Evolutionary conservation across 2,113 vertebrate genomes (phyloP).

Genomic region (Stigmatopora nigra): DNA sequence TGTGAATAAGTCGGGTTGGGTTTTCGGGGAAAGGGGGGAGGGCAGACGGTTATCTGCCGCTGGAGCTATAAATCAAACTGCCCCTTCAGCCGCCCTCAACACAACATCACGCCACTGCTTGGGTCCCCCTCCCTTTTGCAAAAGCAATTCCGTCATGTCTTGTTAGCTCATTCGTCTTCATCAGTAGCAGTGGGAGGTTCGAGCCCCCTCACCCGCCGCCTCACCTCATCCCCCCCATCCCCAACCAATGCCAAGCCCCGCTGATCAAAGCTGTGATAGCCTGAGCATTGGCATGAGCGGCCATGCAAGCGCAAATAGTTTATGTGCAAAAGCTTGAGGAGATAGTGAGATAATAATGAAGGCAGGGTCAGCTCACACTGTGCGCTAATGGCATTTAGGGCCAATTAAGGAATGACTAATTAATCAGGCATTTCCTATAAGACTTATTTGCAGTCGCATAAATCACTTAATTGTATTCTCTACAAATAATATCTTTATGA

Average conservation of each 20-base stretch:
- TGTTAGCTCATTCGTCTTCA: slow-evolving; percentile 71
- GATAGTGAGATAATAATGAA: slow-evolving; percentile 48
- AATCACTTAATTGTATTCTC: slow-evolving; percentile 52
- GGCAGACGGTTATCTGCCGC: slow-evolving; percentile 47
- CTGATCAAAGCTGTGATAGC: slow-evolving; percentile 66
- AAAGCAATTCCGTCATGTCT: slow-evolving; percentile 71
- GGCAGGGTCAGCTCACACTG: slow-evolving; percentile 35
- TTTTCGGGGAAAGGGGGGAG: slow-evolving; percentile 12
- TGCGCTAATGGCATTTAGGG: slow-evolving; percentile 51
- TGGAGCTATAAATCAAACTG: slow-evolving; percentile 65
- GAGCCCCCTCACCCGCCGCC: slow-evolving; percentile 15
- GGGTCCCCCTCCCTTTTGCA: slow-evolving; percentile 31
- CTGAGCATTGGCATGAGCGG: slow-evolving; percentile 49
- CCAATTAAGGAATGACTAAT: slow-evolving; percentile 66
- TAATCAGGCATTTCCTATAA: slow-evolving; percentile 66
- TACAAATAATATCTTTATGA: slow-evolving; percentile 41
- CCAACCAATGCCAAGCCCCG: slow-evolving; percentile 51
- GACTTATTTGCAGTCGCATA: slow-evolving; percentile 56
- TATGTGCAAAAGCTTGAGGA: slow-evolving; percentile 26
- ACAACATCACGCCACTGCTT: slow-evolving; percentile 45
- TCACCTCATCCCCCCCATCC: slow-evolving; percentile 18
- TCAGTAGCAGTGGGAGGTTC: slow-evolving; percentile 61
- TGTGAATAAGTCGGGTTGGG: slow-evolving; percentile 40
- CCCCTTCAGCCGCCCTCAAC: slow-evolving; percentile 49
- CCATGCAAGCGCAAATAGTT: slow-evolving; percentile 20